phyloP scores from a whole-genome alignment of 2,113 vertebrate genomes.

The Raja brachyura region DNA sequence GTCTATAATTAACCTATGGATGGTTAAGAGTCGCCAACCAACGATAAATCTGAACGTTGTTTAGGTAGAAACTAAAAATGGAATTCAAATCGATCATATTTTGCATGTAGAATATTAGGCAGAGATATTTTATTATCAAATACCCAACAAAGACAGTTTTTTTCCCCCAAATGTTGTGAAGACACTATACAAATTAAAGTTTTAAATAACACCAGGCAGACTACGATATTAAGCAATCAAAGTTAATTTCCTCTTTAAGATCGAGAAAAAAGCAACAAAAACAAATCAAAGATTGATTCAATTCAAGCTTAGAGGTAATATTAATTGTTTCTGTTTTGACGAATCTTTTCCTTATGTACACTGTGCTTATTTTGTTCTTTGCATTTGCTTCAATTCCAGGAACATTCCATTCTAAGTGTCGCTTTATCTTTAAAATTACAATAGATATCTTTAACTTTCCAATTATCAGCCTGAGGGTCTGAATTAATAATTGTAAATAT shows the following conservation, averaged over 20 bases:
- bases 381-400: neutral
- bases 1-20: conserved; percentile 80
- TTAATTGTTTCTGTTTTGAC: neutral
- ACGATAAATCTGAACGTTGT: conserved; percentile 59
- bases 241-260: too few relatives aligned
- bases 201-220: too few relatives aligned
- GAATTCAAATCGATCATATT: conserved; percentile 45
- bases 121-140: neutral
- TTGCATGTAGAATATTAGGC: neutral
- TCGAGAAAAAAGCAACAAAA: too few relatives aligned
- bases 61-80: conserved; percentile 27
- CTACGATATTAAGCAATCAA: too few relatives aligned
- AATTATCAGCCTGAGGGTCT: neutral
- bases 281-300: too few relatives aligned
- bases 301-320: neutral
- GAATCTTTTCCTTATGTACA: neutral
- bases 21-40: conserved; percentile 70
- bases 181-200: too few relatives aligned
- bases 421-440: neutral
- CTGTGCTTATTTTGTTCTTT: neutral
- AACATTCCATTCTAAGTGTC: neutral
- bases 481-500: neutral
- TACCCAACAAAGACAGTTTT: conserved; percentile 37
- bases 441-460: neutral
- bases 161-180: too few relatives aligned